A percentile compares a stretch with the other conserved stretches of the same genome.
Conservation (phyloP, 2,113 vertebrate genomes). For the Hippocampus comes region DNA sequence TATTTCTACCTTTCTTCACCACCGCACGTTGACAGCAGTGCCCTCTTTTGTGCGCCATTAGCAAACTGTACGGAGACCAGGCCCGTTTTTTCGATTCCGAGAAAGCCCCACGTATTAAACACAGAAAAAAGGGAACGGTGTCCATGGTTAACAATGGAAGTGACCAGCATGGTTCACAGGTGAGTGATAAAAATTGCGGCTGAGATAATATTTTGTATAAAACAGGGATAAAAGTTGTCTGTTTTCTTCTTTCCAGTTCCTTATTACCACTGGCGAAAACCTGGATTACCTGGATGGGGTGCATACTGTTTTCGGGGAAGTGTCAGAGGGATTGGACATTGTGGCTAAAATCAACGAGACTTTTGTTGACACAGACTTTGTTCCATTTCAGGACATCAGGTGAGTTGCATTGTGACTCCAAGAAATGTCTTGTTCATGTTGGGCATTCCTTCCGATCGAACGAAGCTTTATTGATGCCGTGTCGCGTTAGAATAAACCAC, state of each 20-base stretch:
- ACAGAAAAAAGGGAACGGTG: conserved; percentile 90
- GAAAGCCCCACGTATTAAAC: conserved; percentile 92
- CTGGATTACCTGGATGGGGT: conserved; percentile 93
- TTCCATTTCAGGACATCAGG: conserved; percentile 97
- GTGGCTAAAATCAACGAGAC: conserved; percentile 89
- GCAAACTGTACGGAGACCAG: conserved; percentile 95
- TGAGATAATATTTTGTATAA: not conserved
- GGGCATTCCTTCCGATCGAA: not conserved
- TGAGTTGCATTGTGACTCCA: conserved; percentile 27
- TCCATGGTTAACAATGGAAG: conserved; percentile 98
- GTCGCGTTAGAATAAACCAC: conserved; percentile 85
- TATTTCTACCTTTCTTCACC: not conserved
- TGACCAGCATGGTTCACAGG: conserved; percentile 94
- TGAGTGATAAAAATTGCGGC: conserved; percentile 36
- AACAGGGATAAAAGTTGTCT: not conserved
- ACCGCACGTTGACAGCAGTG: not conserved
- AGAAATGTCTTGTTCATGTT: not conserved
- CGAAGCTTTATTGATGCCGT: not conserved
- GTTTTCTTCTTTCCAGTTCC: conserved; percentile 77
- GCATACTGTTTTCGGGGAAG: conserved; percentile 95
- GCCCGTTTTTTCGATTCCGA: conserved; percentile 91
- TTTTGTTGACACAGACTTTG: conserved; percentile 93
- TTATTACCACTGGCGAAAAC: conserved; percentile 89
- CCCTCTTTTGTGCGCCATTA: conserved; percentile 49
- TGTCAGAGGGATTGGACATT: conserved; percentile 92